Conservation (phyloP, 2,888 invertebrate species). For the Philereme transversata region DNA sequence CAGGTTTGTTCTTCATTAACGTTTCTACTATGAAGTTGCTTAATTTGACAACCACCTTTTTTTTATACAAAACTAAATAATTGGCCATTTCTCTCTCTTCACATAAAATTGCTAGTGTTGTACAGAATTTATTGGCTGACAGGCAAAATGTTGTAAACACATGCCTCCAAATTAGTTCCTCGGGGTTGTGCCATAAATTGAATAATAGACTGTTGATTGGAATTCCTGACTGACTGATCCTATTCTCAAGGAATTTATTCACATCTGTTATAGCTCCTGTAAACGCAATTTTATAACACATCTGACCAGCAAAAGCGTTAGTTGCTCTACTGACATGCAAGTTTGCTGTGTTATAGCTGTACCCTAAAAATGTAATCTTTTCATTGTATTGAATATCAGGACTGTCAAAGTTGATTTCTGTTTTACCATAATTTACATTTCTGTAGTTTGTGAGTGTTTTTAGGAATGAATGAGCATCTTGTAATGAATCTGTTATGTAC, state of each 20-base stretch:
- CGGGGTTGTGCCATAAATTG: constrained; percentile 66
- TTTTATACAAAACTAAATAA: constrained; percentile 66
- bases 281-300: constrained; percentile 77
- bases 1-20: constrained; percentile 57
- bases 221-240: constrained; percentile 74
- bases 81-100: constrained; percentile 56
- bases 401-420: constrained; percentile 67
- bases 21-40: constrained; percentile 66
- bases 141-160: constrained; percentile 72
- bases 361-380: constrained; percentile 71
- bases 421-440: constrained; percentile 74
- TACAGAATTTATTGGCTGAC: constrained; percentile 79
- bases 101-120: constrained; percentile 68
- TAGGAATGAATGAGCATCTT: constrained; percentile 66
- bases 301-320: constrained; percentile 69
- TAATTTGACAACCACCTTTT: constrained; percentile 70
- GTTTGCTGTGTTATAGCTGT: constrained; percentile 64
- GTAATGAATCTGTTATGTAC: constrained; percentile 70
- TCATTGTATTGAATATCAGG: constrained; percentile 53
- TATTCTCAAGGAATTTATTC: constrained; percentile 67
- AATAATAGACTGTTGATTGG: constrained; percentile 73
- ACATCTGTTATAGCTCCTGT: constrained; percentile 59
- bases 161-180: constrained; percentile 68
- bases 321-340: constrained; percentile 68
- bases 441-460: constrained; percentile 63